Evolutionary conservation across 1,140 invertebrate genomes (phyloP).

Genomic region (Pissodes strobi): DNA sequence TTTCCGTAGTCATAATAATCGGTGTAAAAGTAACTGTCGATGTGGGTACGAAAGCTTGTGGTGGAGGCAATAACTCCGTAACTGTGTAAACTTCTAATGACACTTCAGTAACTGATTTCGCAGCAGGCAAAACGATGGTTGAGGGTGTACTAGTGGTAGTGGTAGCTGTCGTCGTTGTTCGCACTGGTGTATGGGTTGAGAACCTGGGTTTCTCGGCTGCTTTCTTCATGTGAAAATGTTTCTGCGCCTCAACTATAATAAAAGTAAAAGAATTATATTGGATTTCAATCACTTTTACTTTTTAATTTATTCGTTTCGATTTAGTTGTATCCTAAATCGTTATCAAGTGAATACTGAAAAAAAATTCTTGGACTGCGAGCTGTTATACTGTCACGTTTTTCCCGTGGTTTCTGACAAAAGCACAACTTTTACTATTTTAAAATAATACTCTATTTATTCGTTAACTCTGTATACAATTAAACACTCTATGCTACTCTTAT

Average conservation of each 20-base stretch:
- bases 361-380: too few relatives aligned
- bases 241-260: conserved; percentile 83
- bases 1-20: conserved; percentile 58
- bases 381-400: too few relatives aligned
- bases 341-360: too few relatives aligned
- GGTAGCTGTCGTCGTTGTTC: conserved; percentile 41
- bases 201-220: conserved; percentile 58
- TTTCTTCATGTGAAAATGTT: conserved; percentile 80
- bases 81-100: conserved; percentile 43
- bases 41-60: conserved; percentile 48
- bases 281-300: too few relatives aligned
- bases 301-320: too few relatives aligned
- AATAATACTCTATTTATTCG: too few relatives aligned
- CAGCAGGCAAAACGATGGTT: conserved; percentile 18
- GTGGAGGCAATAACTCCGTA: conserved; percentile 49
- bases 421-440: too few relatives aligned
- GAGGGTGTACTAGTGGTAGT: conserved; percentile 41
- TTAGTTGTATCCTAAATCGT: too few relatives aligned
- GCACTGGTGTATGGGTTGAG: conserved; percentile 58
- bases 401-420: too few relatives aligned
- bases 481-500: too few relatives aligned
- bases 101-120: conserved; percentile 43
- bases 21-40: conserved; percentile 54
- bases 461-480: too few relatives aligned
- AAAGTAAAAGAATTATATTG: too few relatives aligned